phyloP scores from a whole-genome alignment of 2,113 vertebrate species.

The Zosterops borbonicus region DNA sequence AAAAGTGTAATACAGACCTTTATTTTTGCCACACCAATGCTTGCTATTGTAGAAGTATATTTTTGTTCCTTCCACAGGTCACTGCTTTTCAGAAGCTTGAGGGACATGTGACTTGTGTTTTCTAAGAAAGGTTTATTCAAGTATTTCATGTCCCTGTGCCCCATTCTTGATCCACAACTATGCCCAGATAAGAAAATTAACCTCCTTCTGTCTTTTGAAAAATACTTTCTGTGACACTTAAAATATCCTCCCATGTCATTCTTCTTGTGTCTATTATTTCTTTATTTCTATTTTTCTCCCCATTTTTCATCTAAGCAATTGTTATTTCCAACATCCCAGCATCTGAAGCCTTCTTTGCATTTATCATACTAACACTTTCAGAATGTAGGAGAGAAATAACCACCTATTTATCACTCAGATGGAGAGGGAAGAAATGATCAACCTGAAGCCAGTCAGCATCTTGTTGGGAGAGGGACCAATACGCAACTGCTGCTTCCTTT shows the following conservation, averaged over 20 bases:
- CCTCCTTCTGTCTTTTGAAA: neutral
- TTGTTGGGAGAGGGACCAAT: neutral
- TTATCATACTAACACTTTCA: neutral
- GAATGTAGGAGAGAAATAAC: neutral
- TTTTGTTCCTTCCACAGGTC: neutral
- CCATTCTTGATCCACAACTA: neutral
- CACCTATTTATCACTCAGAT: neutral
- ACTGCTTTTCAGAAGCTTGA: neutral
- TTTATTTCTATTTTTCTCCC: fast-evolving
- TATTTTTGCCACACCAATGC: neutral
- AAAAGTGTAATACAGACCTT: neutral
- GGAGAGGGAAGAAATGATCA: neutral
- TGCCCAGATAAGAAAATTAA: neutral
- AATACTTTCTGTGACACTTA: neutral
- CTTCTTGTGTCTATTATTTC: neutral
- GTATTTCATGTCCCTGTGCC: neutral
- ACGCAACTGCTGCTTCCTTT: neutral
- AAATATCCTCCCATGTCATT: neutral
- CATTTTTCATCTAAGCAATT: fast-evolving
- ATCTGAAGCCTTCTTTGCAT: neutral
- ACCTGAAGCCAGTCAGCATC: neutral
- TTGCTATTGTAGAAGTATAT: neutral
- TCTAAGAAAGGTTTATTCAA: neutral
- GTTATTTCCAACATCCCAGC: neutral
- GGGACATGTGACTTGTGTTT: neutral